A percentile compares a stretch with the other conserved stretches of the same genome.
phyloP scores from a whole-genome alignment of 2,113 vertebrate genomes.

The Pygoscelis antarcticus region DNA sequence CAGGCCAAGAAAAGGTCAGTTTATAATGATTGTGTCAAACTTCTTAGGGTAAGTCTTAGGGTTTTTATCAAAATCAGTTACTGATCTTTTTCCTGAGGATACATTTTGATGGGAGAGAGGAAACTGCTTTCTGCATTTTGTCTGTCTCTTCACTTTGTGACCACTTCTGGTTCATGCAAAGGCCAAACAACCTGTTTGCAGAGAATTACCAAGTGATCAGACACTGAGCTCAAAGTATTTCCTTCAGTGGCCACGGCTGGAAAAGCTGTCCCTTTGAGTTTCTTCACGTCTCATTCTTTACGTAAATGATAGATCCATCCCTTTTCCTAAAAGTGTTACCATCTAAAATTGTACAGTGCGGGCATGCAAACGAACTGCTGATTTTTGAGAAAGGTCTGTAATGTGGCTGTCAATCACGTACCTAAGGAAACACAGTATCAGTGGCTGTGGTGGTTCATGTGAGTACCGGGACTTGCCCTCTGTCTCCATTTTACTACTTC shows the following conservation, averaged over 20 bases:
- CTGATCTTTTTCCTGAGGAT: not conserved
- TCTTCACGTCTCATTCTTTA: not conserved
- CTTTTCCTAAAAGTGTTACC: not conserved
- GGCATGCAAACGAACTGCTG: not conserved
- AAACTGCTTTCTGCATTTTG: not conserved
- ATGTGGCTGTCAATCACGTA: not conserved
- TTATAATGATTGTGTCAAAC: not conserved
- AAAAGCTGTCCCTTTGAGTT: not conserved
- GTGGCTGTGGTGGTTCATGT: not conserved
- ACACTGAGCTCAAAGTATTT: not conserved
- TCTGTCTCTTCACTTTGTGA: not conserved
- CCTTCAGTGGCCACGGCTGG: not conserved
- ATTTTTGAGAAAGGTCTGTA: not conserved
- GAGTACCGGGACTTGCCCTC: not conserved
- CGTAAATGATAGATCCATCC: not conserved
- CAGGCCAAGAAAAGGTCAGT: not conserved
- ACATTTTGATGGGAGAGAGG: not conserved
- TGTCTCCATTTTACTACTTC: not conserved
- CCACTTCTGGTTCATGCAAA: not conserved
- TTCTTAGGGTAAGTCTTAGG: not conserved
- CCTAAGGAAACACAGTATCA: not conserved
- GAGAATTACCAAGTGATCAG: not conserved
- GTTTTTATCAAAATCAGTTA: not conserved
- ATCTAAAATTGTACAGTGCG: not conserved
- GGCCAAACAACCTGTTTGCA: not conserved